Evolutionary conservation across 2,888 invertebrate genomes (phyloP), one percentile per base, ranked within the genome.

Genomic region (Andrena bucephala): DNA sequence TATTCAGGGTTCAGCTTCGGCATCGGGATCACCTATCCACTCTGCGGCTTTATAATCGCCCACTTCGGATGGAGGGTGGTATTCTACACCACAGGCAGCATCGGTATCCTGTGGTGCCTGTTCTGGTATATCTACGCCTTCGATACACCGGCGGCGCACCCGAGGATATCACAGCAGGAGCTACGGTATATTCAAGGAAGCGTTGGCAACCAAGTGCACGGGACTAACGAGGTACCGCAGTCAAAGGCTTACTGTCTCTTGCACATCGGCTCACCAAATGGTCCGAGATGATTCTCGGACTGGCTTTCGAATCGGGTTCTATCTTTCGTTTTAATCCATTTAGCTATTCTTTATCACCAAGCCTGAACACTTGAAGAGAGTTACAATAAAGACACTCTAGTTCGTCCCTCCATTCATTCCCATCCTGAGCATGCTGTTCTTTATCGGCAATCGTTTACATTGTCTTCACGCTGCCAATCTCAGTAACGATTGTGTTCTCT

Each of bases 1-100:
- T 93, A 92, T 92, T 88, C 94, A 95, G 96, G 96, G 90, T 96
- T 96, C 94, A 96, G 96, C 92, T 96, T 97, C 90, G 96, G 96
- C 31, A 96, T 96, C 85, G 96, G 96, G 8, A 92, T 96, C 87
- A 96, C 96, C 48, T 96, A 96, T 93, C 96, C 96, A 16, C 93
- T 96, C 57, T 96, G 96, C 90, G 96, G 96, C 52, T 96, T 96
- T 92, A 94, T 97, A 87, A 96, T 96, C 86, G 96, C 96, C 50
- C 95, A 96, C 83, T 95, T 95, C 77, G 96, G 96, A 70, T 96
- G 96, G 96, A 94, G 95, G 13, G 94, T 95, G 29, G 96, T 96
- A 10, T 96, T 96, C 93, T 96, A 96, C 92, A 96, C 96, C 13
- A 96, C 96, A 6, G 96, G 96, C 4, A 95, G 95, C 33, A 95